Percentiles rank a stretch among this genome's conserved stretches.
Conservation (phyloP, 1,140 invertebrate species). For the Drosophila persimilis region DNA sequence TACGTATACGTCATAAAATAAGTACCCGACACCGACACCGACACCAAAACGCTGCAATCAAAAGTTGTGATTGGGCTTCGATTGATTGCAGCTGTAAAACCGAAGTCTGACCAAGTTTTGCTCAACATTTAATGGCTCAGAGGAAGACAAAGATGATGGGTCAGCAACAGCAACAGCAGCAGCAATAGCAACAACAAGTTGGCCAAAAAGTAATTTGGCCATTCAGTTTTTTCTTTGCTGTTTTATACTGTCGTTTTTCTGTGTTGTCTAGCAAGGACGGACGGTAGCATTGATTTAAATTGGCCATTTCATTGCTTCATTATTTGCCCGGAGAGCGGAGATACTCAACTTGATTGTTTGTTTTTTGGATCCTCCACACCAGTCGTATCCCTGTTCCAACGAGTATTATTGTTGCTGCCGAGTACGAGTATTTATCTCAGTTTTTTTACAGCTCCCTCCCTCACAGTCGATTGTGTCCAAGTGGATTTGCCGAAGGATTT, state of each 20-base stretch:
- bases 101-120: slow-evolving; percentile 6
- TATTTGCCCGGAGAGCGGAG: slow-evolving; percentile 43
- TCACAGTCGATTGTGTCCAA: slow-evolving; percentile 18
- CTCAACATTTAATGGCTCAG: slow-evolving; percentile 34
- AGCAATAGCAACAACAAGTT: slow-evolving; percentile 18
- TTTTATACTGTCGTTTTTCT: slow-evolving; percentile 15
- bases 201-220: slow-evolving; percentile 45
- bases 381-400: background rate
- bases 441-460: slow-evolving; percentile 14
- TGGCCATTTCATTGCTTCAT: slow-evolving; percentile 73
- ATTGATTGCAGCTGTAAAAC: slow-evolving; percentile 21
- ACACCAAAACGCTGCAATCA: background rate
- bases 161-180: slow-evolving; percentile 23
- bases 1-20: too few relatives aligned
- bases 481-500: slow-evolving; percentile 53
- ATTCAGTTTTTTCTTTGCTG: slow-evolving; percentile 29
- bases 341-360: slow-evolving; percentile 67
- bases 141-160: slow-evolving; percentile 33
- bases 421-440: slow-evolving; percentile 18
- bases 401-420: slow-evolving; percentile 3
- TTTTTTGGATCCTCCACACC: slow-evolving; percentile 12
- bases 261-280: slow-evolving; percentile 8
- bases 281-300: slow-evolving; percentile 65
- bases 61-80: slow-evolving; percentile 15
- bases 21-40: background rate